Evolutionary conservation across 1,140 invertebrate genomes (phyloP).

Genomic region (Cotesia vestalis): DNA sequence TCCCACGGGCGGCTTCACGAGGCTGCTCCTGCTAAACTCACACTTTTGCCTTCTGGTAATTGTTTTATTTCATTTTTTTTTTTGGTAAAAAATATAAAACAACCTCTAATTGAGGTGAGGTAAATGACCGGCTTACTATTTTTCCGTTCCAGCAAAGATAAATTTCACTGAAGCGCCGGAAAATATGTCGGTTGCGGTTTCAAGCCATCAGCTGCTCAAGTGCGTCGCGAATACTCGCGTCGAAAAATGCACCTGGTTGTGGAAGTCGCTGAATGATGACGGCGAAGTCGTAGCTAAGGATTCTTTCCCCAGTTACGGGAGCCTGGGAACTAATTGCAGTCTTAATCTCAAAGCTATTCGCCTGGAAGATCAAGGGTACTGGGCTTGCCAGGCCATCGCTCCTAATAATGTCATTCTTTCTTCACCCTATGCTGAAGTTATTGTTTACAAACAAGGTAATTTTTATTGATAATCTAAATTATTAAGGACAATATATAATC

Average conservation of each 20-base stretch:
- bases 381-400: conserved; percentile 55
- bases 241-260: conserved; percentile 61
- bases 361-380: conserved; percentile 59
- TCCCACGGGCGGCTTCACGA: conserved; percentile 55
- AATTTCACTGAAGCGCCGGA: conserved; percentile 55
- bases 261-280: conserved; percentile 50
- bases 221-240: conserved; percentile 58
- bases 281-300: conserved; percentile 46
- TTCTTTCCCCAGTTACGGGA: conserved; percentile 58
- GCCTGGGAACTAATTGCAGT: conserved; percentile 59
- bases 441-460: conserved; percentile 59
- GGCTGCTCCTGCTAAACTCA: conserved; percentile 59
- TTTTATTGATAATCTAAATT: too few species aligned
- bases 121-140: not conserved
- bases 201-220: conserved; percentile 51
- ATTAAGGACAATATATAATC: too few species aligned
- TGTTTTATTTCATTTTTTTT: not conserved
- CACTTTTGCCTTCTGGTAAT: conserved; percentile 57
- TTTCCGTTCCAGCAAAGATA: conserved; percentile 16
- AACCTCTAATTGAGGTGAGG: not conserved
- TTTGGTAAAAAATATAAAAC: not conserved
- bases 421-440: conserved; percentile 50
- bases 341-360: conserved; percentile 49
- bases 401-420: conserved; percentile 51
- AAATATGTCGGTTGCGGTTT: conserved; percentile 52